Base-by-base conservation (phyloP, 2,797 vertebrate genomes). In the Cirrhinus mrigala region DNA sequence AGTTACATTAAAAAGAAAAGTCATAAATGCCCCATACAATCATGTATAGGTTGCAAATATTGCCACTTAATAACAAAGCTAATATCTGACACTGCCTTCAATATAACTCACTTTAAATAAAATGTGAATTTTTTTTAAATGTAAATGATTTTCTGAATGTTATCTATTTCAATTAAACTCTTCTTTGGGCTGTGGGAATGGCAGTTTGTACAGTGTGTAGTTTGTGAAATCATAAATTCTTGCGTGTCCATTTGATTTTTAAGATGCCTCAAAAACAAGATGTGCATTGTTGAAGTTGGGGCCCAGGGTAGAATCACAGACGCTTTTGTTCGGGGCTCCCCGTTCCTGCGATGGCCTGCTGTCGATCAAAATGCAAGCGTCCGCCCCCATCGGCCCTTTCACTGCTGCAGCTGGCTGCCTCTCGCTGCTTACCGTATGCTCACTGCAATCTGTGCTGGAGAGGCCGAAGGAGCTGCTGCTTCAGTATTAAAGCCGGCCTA, bases 371-470 rank as follows among this genome's bases (percentile, higher is more conserved):
- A 87, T 54, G 79, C 68, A 82, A 64, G 90, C 79, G 85, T 89
- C 91, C 91, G 89, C 91, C 90, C 91, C 88, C 90, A 84, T 89
- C 89, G 84, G 86, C 88, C 88, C 89, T 90, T 87, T 80, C 87
- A 82, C 85, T 89, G 87, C 87, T 56, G 88, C 90, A 90, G 89
- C 89, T 89, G 90, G 86, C 88, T 80, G 88, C 85, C 70, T 64
- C 46, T 69, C 79, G 62, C 74, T 74, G 81, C 71, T 81, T 64
- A 52, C 84, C 84, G 66, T 70, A 79, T 81, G 79, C 82, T 89
- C 81, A 74, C 79, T 87, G 81, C 89, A 81, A 85, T 89, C 85
- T 76, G 88, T 81, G 83, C 79, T 81, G 58, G 85, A 79, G 88
- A 84, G 86, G 86, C 86, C 81, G 78, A 84, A 79, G 85, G 85